Base-by-base conservation (phyloP, 2,113 vertebrate species). In the Ammospiza nelsoni region DNA sequence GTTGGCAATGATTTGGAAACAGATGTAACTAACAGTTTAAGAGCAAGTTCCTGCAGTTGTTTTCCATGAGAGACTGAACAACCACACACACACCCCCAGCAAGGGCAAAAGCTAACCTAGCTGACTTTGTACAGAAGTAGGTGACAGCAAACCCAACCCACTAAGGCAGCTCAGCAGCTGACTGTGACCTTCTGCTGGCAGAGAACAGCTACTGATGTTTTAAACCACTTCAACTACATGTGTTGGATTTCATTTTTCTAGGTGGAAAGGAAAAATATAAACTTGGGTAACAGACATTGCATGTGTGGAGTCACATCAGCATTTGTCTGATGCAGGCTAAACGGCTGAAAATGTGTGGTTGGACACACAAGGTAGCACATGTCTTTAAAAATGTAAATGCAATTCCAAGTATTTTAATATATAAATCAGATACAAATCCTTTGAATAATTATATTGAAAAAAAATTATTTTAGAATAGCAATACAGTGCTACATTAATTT, bases 31-130 rank as follows among this genome's bases (percentile, higher is more conserved):
- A 69, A 76, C 19, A 94, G 29, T 68, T 87, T 29, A 58, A 4
- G 4, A 84, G 39, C 27, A 48, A 72, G 77, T 75, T 82, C 35
- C 61, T 87, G 57, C n/a, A 91, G 69, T 37, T 62, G 59, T 92
- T 92, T 63, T 37, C n/a, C 4, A 1, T 15, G 29, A 78, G 39
- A 29, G 43, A 62, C 23, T 24, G 69, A 33, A 62, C 52, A 63
- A 55, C 29, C 3, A 2, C 48, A 48, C 0, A 48, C 0, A 0
- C 28, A 68, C 14, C 5, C 1, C 9, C 10, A 51, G 69, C 51
- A 68, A 39, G 55, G 48, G 65, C 39, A 81, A 9, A 48, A 57
- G 25, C 8, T 58, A 76, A 69, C 59, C 27, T n/a, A 10, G 37
- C 10, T 37, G 66, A 84, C 39, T 81, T 72, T 22, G 68, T 22